These are phyloP conservation scores for Nyctalus aviator DNA, from an alignment of 2,797 vertebrate species.

Conservation along the genomic window DNA sequence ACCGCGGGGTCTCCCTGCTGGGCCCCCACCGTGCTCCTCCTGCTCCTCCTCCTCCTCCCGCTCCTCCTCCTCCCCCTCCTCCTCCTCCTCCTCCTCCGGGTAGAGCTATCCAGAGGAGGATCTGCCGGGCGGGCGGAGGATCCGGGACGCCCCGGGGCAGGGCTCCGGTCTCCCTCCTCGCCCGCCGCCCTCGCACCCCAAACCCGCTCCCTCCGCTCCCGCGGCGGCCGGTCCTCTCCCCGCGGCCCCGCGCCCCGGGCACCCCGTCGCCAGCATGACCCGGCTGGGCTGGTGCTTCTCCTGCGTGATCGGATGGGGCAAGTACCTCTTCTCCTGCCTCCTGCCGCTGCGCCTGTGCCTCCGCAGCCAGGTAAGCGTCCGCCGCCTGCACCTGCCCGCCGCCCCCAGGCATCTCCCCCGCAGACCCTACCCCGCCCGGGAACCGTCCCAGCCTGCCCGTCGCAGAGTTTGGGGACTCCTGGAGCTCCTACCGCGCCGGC, in stretches of 20 bases:
- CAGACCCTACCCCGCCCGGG: not conserved
- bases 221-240: constrained; percentile 32
- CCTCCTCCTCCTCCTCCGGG: not conserved
- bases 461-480: not conserved
- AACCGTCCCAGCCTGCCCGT: not conserved
- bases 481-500: not conserved
- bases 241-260: not conserved
- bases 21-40: not conserved
- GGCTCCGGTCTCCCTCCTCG: constrained; percentile 61
- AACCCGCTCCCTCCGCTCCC: not conserved
- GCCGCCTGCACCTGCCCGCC: not conserved
- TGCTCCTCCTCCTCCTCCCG: too few species aligned
- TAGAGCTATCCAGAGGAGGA: constrained; percentile 20
- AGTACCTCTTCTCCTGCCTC: constrained; percentile 93
- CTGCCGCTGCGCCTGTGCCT: constrained; percentile 90
- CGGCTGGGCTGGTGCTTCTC: constrained; percentile 93
- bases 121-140: not conserved
- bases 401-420: not conserved
- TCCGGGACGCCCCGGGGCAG: not conserved
- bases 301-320: constrained; percentile 92
- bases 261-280: constrained; percentile 87
- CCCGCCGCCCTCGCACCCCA: not conserved
- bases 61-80: too few species aligned
- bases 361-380: constrained; percentile 91
- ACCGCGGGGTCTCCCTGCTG: not conserved